Base-by-base conservation (phyloP, 1,140 invertebrate genomes). In the Fopius arisanus region DNA sequence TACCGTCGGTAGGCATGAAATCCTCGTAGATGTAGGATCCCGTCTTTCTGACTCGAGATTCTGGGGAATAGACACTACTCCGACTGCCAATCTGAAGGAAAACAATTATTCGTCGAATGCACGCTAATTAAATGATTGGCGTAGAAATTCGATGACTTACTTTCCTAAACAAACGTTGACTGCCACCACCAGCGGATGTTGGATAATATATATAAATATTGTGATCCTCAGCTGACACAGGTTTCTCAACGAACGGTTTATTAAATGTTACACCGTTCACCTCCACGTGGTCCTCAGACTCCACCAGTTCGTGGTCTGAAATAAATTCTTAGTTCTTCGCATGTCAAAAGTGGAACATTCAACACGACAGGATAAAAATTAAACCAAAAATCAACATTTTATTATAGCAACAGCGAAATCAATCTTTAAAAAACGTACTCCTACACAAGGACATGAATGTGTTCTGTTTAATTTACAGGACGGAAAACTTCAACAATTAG, bases 171-270 rank as follows among this genome's bases (percentile, higher is more conserved):
- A 99, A 89, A 79, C 97, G 90, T 84, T 99, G 98, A 85, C 96
- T 97, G 2, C 98, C 98, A 2, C 95, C 95, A 2, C 98, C 98
- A n/a, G 98, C 98, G 3, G 96, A 97, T 3, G 96, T 97, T 0
- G 98, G 98, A 89, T 99, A 99, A 88, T 99, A 99, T 80, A 99
- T 99, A 86, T 99, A 99, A 83, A 99, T 98, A 86, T 99, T 99
- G 87, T 99, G 98, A 89, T 99, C 98, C 89, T 99, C 98, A 0
- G 98, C 98, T 21, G 96, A 98, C 43, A 98, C 93, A 0, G 97
- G 97, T 85, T 99, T 99, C 87, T 99, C 98, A 0, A 99, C 98
- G 90, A 99, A 99, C 0, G 98, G 98, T 85, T 99, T 99, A 83
- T 98, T 98, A 82, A 99, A 99, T 2, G 96, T 93, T 23, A 97